These are phyloP conservation scores for Elaphurus davidianus DNA, from an alignment of 2,113 vertebrate genomes.

Conservation along the genomic window DNA sequence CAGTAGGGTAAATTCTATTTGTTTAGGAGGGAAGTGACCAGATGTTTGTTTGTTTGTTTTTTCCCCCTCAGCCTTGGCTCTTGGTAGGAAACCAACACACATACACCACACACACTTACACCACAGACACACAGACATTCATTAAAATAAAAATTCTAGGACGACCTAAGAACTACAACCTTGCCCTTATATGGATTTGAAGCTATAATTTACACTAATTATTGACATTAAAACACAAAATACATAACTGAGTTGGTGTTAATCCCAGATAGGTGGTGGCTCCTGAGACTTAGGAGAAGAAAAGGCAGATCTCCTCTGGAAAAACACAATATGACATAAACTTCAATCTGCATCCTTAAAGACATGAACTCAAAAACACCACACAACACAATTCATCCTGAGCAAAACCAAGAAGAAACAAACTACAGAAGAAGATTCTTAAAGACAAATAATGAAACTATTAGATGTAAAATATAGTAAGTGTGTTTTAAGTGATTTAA, in stretches of 20 bases:
- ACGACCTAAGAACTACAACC: background rate
- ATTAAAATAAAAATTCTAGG: background rate
- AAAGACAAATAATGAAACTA: background rate
- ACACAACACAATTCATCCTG: background rate
- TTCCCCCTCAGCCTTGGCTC: background rate
- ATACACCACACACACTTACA: background rate
- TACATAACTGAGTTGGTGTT: background rate
- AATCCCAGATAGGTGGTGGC: background rate
- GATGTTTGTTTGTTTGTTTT: too few relatives aligned
- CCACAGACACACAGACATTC: background rate
- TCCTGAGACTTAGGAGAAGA: background rate
- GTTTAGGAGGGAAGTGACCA: background rate
- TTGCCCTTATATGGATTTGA: background rate
- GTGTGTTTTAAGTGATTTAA: background rate
- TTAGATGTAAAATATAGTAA: background rate
- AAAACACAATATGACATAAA: background rate
- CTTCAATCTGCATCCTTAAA: background rate
- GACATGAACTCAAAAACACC: background rate
- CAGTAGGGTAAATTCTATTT: background rate
- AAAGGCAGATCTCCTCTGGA: background rate
- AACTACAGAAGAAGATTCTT: background rate
- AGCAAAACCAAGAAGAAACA: background rate
- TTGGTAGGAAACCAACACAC: background rate
- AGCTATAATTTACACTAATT: background rate
- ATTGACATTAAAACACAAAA: background rate